These are phyloP conservation scores for Euthynnus affinis DNA, from an alignment of 2,797 vertebrate genomes.

Conservation along the genomic window DNA sequence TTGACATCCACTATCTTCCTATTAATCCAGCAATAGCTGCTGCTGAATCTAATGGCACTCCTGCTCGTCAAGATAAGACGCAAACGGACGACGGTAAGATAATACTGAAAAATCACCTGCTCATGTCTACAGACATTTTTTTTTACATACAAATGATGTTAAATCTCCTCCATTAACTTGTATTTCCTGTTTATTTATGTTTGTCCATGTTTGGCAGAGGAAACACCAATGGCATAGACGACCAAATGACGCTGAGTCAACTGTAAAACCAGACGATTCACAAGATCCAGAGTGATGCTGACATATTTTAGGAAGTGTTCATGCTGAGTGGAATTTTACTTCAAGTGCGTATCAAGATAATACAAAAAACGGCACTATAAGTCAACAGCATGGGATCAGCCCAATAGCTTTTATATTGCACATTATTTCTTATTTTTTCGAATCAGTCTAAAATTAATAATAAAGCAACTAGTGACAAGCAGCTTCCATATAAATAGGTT, in stretches of 20 bases:
- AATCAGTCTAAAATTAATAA: neutral
- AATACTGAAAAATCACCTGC: neutral
- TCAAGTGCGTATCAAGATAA: neutral
- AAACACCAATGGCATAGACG: neutral
- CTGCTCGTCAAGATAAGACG: rapidly evolving
- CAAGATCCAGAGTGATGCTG: neutral
- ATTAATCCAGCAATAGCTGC: neutral
- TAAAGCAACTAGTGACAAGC: neutral
- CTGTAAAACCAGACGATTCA: neutral
- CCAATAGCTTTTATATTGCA: too few relatives aligned
- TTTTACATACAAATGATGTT: too few relatives aligned
- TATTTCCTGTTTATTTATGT: neutral
- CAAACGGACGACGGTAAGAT: slow-evolving; percentile 25
- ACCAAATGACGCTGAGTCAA: neutral
- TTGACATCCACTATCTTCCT: neutral
- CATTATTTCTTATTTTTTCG: too few relatives aligned
- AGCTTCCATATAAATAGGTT: neutral
- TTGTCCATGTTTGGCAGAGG: slow-evolving; percentile 41
- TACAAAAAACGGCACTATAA: too few relatives aligned
- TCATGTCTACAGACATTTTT: too few relatives aligned
- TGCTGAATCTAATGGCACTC: slow-evolving; percentile 19
- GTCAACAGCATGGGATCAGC: too few relatives aligned
- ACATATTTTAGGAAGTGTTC: neutral
- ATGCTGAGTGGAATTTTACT: neutral
- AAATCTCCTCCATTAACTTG: neutral